Evolutionary conservation across 2,888 invertebrate species (phyloP).

Genomic region (Urechis unicinctus): DNA sequence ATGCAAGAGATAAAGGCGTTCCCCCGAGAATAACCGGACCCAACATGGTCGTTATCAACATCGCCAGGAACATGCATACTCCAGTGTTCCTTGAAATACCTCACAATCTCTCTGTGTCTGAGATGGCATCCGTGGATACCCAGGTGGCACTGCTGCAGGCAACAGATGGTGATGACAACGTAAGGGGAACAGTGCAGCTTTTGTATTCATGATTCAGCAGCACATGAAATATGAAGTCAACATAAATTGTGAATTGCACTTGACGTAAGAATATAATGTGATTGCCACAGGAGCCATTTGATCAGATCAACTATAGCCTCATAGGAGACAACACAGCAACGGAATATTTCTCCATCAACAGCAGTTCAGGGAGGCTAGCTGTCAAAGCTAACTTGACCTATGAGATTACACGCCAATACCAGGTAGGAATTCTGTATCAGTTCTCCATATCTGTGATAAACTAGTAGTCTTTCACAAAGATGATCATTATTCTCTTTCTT

Average conservation of each 20-base stretch:
- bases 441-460: too few species aligned
- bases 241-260: too few species aligned
- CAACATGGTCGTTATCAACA: slow-evolving; percentile 18
- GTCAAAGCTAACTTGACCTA: neutral
- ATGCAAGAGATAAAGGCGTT: slow-evolving; percentile 16
- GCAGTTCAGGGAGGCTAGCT: neutral
- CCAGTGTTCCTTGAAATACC: slow-evolving; percentile 27
- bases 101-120: too few species aligned
- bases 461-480: too few species aligned
- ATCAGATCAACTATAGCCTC: slow-evolving; percentile 27
- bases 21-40: slow-evolving; percentile 16
- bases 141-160: slow-evolving; percentile 16
- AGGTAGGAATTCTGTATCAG: neutral
- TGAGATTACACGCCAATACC: neutral
- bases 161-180: slow-evolving; percentile 15
- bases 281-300: slow-evolving; percentile 39
- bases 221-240: too few species aligned
- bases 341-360: slow-evolving; percentile 26
- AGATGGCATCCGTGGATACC: too few species aligned
- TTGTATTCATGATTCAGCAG: too few species aligned
- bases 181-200: too few species aligned
- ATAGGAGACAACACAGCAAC: slow-evolving; percentile 37
- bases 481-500: too few species aligned
- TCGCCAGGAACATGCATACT: slow-evolving; percentile 29
- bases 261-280: too few species aligned